These are phyloP conservation scores for Melanotaenia parkinsoni DNA, from an alignment of 2,797 vertebrate genomes.

Conservation along the genomic window DNA sequence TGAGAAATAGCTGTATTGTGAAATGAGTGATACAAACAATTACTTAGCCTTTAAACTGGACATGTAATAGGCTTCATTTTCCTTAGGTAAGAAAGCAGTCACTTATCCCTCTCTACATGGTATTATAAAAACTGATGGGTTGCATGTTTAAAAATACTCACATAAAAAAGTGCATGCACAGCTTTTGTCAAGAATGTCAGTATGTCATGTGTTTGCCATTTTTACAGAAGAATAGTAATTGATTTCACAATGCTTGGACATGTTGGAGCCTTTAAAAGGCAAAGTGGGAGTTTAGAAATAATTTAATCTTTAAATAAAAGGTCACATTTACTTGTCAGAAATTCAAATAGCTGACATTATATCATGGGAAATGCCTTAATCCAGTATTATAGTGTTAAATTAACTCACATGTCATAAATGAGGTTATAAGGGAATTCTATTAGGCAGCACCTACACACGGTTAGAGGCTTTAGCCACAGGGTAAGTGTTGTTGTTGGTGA, in stretches of 20 bases:
- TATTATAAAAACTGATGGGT: background rate
- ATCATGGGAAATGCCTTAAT: slow-evolving; percentile 39
- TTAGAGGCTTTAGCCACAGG: slow-evolving; percentile 28
- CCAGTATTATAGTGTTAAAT: slow-evolving; percentile 30
- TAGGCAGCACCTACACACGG: slow-evolving; percentile 24
- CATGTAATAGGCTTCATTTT: background rate
- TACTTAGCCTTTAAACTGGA: slow-evolving; percentile 29
- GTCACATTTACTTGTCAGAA: slow-evolving; percentile 79
- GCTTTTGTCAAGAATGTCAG: slow-evolving; percentile 23
- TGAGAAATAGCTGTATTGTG: slow-evolving; percentile 27
- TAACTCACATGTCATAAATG: slow-evolving; percentile 50
- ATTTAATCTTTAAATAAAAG: slow-evolving; percentile 77
- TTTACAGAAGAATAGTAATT: slow-evolving; percentile 58
- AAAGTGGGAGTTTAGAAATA: slow-evolving; percentile 53
- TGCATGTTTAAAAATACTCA: slow-evolving; percentile 32
- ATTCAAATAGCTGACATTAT: slow-evolving; percentile 61
- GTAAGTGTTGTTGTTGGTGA: background rate
- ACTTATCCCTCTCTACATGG: background rate
- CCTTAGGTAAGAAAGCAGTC: background rate
- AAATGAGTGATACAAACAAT: slow-evolving; percentile 37
- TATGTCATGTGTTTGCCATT: slow-evolving; percentile 56
- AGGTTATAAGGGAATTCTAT: slow-evolving; percentile 39
- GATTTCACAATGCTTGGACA: slow-evolving; percentile 44
- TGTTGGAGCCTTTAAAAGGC: slow-evolving; percentile 40
- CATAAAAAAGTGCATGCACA: slow-evolving; percentile 37